A percentile compares a stretch with the other conserved stretches of the same genome.
Evolutionary conservation across 2,888 invertebrate genomes (phyloP).

Genomic region (Cryptus armator): DNA sequence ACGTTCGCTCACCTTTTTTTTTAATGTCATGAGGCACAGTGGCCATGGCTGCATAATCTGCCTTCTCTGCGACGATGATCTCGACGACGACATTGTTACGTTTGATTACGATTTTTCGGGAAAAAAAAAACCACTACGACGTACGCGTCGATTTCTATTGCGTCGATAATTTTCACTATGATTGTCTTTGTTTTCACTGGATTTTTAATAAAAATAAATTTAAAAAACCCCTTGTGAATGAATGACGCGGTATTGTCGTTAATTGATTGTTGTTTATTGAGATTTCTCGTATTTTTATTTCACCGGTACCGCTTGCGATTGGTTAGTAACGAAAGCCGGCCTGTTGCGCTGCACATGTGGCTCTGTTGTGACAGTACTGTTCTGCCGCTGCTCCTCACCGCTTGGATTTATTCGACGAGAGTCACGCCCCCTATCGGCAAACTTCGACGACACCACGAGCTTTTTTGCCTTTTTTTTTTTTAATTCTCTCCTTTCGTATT

Average conservation of each 20-base stretch:
- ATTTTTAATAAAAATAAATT: not conserved
- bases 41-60: constrained; percentile 84
- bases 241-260: not conserved
- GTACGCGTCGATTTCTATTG: not conserved
- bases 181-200: not conserved
- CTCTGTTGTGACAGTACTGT: constrained; percentile 75
- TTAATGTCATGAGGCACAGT: constrained; percentile 79
- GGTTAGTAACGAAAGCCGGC: not conserved
- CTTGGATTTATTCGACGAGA: constrained; percentile 35
- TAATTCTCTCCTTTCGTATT: not conserved
- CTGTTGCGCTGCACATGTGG: constrained; percentile 74
- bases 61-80: constrained; percentile 76
- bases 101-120: not conserved
- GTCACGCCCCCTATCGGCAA: constrained; percentile 53
- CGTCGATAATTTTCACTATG: not conserved
- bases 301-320: constrained; percentile 3
- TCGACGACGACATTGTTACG: constrained; percentile 42
- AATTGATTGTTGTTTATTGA: not conserved
- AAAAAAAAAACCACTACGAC: not conserved
- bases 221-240: not conserved
- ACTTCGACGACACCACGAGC: not conserved
- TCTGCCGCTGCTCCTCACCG: constrained; percentile 24
- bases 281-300: not conserved
- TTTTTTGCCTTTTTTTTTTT: constrained; percentile 3
- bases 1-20: constrained; percentile 79